Base-by-base conservation (phyloP, 2,888 invertebrate species). In the Emmelina monodactyla region DNA sequence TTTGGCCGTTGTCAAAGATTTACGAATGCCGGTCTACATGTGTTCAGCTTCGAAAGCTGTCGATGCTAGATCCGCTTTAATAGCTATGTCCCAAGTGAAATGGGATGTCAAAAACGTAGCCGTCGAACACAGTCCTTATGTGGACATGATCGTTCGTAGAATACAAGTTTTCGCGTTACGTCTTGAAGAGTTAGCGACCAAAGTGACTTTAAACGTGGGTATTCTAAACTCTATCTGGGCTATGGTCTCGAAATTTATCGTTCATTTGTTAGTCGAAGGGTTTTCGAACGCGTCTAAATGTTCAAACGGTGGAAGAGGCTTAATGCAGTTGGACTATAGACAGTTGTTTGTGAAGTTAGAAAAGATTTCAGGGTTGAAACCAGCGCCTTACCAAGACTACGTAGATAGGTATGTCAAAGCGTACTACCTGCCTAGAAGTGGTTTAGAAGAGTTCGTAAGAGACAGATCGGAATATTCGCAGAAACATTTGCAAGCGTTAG, bases 301-400 rank as follows among this genome's bases (percentile, higher is more conserved):
- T 68, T 91, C 95, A 0, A 94, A 95, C 49, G 97, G 95, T 14
- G 99, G 99, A 0, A 80, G 99, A 25, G 98, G 96, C 0, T 70
- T 99, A 7, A 99, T 99, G 98, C 97, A 97, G 59, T 78, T 99
- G 14, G 99, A 99, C 79, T 97, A 95, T 56, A 92, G 95, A 5
- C 97, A 98, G 62, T 87, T 97, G 42, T 85, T 95, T 46, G 88
- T 92, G 14, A 95, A 97, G 60, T 81, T 94, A 34, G 96, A 97
- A 65, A 88, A 90, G 53, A 86, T 97, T 35, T 90, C 94, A 0
- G 85, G 86, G 1, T 60, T 94, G 5, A 88, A 88, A 55, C 95
- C 95, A 2, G 82, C 94, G 11, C 94, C 97, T 0, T 91, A 92
- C 54, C 87, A 89, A 44, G 90, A 92, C 36, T 94, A 92, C 53